Evolutionary conservation across 2,888 invertebrate genomes (phyloP).

Genomic region (Habroteleia sp.): DNA sequence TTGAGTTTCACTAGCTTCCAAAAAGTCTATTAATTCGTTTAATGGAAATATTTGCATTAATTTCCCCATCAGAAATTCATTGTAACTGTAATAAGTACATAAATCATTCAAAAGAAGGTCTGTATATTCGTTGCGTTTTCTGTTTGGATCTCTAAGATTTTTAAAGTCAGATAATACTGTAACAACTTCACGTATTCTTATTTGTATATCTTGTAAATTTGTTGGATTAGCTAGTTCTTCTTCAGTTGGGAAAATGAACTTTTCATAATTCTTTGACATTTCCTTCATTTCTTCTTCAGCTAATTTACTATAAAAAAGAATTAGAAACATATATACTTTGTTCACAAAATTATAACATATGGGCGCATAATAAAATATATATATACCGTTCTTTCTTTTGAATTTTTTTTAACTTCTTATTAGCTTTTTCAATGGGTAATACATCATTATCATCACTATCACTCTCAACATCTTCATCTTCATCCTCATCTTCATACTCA

Average conservation of each 20-base stretch:
- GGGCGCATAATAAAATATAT: neutral
- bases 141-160: conserved; percentile 84
- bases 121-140: conserved; percentile 86
- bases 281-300: conserved; percentile 92
- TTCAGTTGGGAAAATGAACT: conserved; percentile 90
- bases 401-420: conserved; percentile 88
- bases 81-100: conserved; percentile 97
- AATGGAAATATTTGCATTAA: conserved; percentile 94
- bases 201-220: conserved; percentile 91
- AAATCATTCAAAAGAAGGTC: conserved; percentile 91
- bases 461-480: conserved; percentile 80
- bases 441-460: conserved; percentile 83
- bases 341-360: too few relatives aligned
- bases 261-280: conserved; percentile 88
- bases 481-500: conserved; percentile 66
- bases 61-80: conserved; percentile 95
- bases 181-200: conserved; percentile 93
- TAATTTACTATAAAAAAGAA: conserved; percentile 82
- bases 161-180: conserved; percentile 91
- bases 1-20: conserved; percentile 97
- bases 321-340: neutral
- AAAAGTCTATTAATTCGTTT: conserved; percentile 93
- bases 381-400: conserved; percentile 84
- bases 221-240: conserved; percentile 87
- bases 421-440: conserved; percentile 93